Evolutionary conservation across 2,797 vertebrate genomes (phyloP), one percentile per base, ranked within the genome.

Genomic region (Mionectes olivaceus): DNA sequence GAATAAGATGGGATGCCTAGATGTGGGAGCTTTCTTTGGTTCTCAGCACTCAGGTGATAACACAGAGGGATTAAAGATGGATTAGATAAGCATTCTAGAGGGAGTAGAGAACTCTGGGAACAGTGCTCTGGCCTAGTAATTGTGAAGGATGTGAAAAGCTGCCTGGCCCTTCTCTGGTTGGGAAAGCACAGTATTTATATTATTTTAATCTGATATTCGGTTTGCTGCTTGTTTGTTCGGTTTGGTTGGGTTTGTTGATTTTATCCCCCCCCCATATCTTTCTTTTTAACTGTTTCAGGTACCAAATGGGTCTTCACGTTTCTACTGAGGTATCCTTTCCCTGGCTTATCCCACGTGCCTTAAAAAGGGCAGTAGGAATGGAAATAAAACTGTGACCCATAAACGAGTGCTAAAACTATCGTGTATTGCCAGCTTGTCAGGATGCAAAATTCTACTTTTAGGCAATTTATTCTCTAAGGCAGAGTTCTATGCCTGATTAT

Each of bases 101-200:
- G 61, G 89, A 92, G 35, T 50, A 68, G 71, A 64, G 56, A 70
- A 70, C 56, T 68, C 87, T 87, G 90, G 74, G 47, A 94, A 50
- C 25, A 56, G 32, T 30, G 60, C 49, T 92, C 27, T 87, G 75
- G 63, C 92, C 90, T 96, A 60, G 41, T 94, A 89, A 90, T 82
- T 70, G 71, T 39, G 35, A 83, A 93, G 60, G 87, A 70, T 77
- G 53, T 35, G 73, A 37, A 70, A 84, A 69, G 9, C 11, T 83
- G 53, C 30, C 56, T 68, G 60, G 12, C 35, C 37, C 41, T 77
- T 93, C 90, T 71, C 52, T 61, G 39, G 2, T 22, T 83, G 74
- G 52, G 70, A 80, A 74, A 69, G 22, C 56, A 71, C 10, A 11
- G 7, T 67, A 37, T 84, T 88, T 84, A 9, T 70, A 21, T 63